A percentile compares a stretch with the other conserved stretches of the same genome.
Evolutionary conservation across 2,113 vertebrate genomes (phyloP).

Genomic region (Mesoclemmys tuberculata): DNA sequence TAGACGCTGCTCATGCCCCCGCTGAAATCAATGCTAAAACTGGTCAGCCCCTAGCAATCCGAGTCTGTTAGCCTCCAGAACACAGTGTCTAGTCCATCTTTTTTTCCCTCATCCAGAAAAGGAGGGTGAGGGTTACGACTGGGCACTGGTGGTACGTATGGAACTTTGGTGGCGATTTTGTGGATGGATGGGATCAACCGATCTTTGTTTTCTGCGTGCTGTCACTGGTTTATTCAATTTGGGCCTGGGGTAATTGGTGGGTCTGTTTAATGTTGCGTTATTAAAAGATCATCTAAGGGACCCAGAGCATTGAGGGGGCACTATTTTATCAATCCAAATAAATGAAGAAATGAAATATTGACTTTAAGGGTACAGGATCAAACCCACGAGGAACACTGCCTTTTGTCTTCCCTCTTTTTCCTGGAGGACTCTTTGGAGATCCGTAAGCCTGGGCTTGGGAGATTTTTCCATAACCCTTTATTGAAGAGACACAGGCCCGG

Average conservation of each 20-base stretch:
- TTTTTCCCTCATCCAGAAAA: neutral
- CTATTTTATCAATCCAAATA: neutral
- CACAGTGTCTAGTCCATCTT: neutral
- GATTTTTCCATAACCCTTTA: neutral
- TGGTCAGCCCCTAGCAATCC: neutral
- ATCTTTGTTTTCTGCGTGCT: neutral
- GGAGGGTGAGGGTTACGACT: neutral
- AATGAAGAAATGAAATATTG: neutral
- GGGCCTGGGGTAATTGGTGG: neutral
- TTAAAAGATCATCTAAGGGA: neutral
- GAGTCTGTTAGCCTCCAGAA: neutral
- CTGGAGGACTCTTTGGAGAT: neutral
- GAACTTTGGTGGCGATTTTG: neutral
- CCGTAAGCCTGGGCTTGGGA: neutral
- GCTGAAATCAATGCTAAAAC: neutral
- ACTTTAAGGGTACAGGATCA: neutral
- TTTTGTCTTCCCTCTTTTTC: neutral
- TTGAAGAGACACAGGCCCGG: neutral
- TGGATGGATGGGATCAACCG: neutral
- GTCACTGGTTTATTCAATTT: neutral
- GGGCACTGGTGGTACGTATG: neutral
- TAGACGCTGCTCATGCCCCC: neutral
- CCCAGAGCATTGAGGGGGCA: neutral
- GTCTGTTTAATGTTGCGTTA: neutral
- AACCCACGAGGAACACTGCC: neutral